phyloP scores from a whole-genome alignment of 2,888 invertebrate genomes.

The Andrena chrysosceles region DNA sequence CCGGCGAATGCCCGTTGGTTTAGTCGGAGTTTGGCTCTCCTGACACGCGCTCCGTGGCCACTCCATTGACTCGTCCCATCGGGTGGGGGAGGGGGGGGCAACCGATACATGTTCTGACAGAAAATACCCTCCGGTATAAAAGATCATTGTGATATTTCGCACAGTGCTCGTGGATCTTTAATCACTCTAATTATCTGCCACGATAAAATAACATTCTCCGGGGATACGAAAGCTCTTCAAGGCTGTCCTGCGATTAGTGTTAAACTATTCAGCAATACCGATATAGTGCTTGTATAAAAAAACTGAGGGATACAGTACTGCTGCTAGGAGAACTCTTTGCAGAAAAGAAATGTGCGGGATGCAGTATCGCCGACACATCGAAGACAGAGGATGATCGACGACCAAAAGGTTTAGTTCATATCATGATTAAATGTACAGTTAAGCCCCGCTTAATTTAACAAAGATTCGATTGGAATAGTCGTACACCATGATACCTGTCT shows the following conservation, averaged over 20 bases:
- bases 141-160: neutral
- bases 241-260: neutral
- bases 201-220: neutral
- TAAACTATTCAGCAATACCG: neutral
- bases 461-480: neutral
- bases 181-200: neutral
- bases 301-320: neutral
- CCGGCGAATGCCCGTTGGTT: conserved; percentile 65
- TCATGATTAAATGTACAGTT: conserved; percentile 2
- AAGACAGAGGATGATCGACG: conserved; percentile 50
- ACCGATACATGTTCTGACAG: conserved; percentile 35
- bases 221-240: neutral
- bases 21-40: conserved; percentile 69
- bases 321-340: neutral
- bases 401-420: conserved; percentile 40
- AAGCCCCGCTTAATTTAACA: conserved; percentile 2
- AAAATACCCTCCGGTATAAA: conserved; percentile 14
- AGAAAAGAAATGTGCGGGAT: conserved; percentile 33
- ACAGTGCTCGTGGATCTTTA: conserved; percentile 15
- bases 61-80: conserved; percentile 29
- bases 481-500: conserved; percentile 32
- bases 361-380: conserved; percentile 22
- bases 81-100: neutral
- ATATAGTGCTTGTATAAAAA: neutral
- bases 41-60: conserved; percentile 66